Conservation (phyloP, 2,797 vertebrate species). For the Tachyglossus aculeatus region DNA sequence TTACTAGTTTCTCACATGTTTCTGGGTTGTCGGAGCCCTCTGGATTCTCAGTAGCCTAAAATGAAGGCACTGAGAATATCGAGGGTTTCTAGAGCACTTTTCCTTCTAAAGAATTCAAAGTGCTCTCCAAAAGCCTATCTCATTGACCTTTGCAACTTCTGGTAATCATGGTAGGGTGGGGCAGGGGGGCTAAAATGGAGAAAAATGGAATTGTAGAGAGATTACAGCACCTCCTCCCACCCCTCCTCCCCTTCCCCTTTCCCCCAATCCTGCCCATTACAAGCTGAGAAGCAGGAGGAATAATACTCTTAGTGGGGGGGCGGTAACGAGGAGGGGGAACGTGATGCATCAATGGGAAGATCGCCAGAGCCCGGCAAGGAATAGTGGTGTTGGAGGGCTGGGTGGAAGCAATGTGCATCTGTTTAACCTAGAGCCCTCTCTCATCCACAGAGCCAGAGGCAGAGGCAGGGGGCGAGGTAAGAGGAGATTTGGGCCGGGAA, state of each 20-base stretch:
- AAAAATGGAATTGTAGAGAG: constrained; percentile 2
- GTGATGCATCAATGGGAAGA: too few relatives aligned
- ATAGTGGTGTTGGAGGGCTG: not conserved
- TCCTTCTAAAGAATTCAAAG: constrained; percentile 1
- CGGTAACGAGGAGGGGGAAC: too few relatives aligned
- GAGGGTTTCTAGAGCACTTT: constrained; percentile 10
- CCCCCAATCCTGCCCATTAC: not conserved
- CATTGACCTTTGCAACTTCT: not conserved
- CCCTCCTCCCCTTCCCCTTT: not conserved
- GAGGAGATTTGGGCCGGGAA: constrained; percentile 89
- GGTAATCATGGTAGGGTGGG: too few relatives aligned
- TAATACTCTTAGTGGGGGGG: not conserved
- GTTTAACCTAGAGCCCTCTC: constrained; percentile 37
- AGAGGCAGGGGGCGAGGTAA: constrained; percentile 90
- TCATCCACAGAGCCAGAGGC: constrained; percentile 83
- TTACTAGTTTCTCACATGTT: not conserved
- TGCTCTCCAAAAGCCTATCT: not conserved
- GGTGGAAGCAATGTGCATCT: not conserved
- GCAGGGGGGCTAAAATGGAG: too few relatives aligned
- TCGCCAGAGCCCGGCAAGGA: not conserved
- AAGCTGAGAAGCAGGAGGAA: not conserved
- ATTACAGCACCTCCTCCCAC: not conserved
- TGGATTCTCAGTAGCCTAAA: not conserved
- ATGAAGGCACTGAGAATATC: not conserved
- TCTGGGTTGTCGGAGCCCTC: not conserved